Base-by-base conservation (phyloP, 2,113 vertebrate species). In the Cephalopholis sonnerati region DNA sequence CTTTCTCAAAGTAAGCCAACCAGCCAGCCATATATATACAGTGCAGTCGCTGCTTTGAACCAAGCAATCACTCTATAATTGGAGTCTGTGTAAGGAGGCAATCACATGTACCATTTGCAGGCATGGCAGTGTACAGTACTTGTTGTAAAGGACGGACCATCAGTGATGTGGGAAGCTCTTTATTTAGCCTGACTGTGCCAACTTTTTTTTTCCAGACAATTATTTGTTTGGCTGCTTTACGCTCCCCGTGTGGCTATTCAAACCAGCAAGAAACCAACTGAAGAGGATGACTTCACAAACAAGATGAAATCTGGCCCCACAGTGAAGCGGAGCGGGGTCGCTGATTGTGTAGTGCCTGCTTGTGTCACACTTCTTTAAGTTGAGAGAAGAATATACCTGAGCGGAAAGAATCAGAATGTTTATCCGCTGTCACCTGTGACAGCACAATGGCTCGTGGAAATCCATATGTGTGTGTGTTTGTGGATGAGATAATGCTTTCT, bases 381-480 rank as follows among this genome's bases (percentile, higher is more conserved):
- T 72, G 29, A 27, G 46, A 16, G n/a, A 27, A 0, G 69, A 77
- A 57, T 11, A 22, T 17, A 18, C 62, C 72, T n/a, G 51, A 86
- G 36, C 39, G 44, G 15, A 61, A 63, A 36, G 81, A 86, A 88
- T 89, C 87, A 74, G 74, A 77, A 89, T 84, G 75, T 90, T 90
- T 89, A 90, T 87, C 75, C 66, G 7, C 85, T 81, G 84, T 90
- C 87, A 89, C 81, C 77, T 77, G 77, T 79, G 79, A 93, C 87
- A 81, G 78, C 75, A 27, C 75, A 66, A 39, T 61, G 74, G 71
- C 81, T 82, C 68, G 64, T n/a, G 51, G 13, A 17, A 18, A 44
- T 36, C 32, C 32, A 36, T 55, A 32, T 6, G 51, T 39, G 44
- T 50, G 51, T 6, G 57, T 15, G 4, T 13, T 20, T 3, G 41